These are phyloP conservation scores for Apogon talboti DNA, from an alignment of 2,797 vertebrate genomes.

Conservation along the genomic window DNA sequence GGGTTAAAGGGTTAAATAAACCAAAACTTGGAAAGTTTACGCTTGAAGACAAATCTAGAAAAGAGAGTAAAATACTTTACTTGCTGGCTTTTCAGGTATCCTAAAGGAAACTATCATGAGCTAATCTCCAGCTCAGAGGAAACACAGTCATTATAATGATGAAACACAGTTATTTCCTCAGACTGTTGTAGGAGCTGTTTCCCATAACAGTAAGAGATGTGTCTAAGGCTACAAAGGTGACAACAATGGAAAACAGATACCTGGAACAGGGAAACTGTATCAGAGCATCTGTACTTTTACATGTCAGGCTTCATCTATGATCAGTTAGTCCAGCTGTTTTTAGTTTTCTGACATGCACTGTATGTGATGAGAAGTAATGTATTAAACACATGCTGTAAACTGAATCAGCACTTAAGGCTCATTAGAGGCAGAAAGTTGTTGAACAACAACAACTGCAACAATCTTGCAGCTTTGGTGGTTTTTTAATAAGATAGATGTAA, in stretches of 20 bases:
- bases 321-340: not conserved
- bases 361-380: too few relatives aligned
- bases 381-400: too few relatives aligned
- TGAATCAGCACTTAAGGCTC: too few relatives aligned
- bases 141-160: slow-evolving; percentile 1
- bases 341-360: not conserved
- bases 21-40: not conserved
- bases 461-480: not conserved
- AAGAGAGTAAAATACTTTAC: slow-evolving; percentile 1
- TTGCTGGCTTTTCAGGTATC: slow-evolving; percentile 4
- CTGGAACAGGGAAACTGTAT: not conserved
- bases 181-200: not conserved
- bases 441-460: not conserved
- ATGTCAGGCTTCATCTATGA: not conserved
- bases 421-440: not conserved
- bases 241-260: slow-evolving; percentile 12
- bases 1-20: not conserved
- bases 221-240: not conserved
- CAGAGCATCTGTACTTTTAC: not conserved
- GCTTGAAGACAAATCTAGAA: not conserved
- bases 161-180: not conserved
- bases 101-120: slow-evolving; percentile 12
- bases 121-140: slow-evolving; percentile 3
- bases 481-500: not conserved
- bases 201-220: not conserved